Percentiles rank a stretch among this genome's conserved stretches.
Conservation (phyloP, 2,113 vertebrate genomes). For the Eubucco bourcierii region DNA sequence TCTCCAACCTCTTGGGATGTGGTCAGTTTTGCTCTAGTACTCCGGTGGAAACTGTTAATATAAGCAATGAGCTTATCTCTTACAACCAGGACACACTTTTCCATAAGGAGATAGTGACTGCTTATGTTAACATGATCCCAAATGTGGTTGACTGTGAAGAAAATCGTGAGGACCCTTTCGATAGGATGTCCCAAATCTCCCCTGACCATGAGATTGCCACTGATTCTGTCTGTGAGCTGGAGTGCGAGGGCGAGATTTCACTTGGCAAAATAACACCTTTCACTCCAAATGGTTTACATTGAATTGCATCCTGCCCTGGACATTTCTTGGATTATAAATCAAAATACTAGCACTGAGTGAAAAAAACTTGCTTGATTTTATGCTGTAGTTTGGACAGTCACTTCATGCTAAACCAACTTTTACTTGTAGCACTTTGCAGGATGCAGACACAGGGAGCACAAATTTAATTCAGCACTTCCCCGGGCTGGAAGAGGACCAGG, state of each 20-base stretch:
- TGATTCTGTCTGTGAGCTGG: slow-evolving; percentile 83
- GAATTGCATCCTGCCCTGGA: slow-evolving; percentile 5
- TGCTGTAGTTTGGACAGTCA: not conserved
- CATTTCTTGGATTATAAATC: not conserved
- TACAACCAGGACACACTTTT: slow-evolving; percentile 88
- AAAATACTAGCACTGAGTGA: slow-evolving; percentile 9
- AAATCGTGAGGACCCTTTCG: slow-evolving; percentile 79
- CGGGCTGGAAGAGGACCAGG: not conserved
- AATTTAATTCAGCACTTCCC: not conserved
- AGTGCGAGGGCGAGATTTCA: slow-evolving; percentile 85
- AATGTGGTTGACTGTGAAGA: slow-evolving; percentile 82
- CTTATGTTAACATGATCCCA: slow-evolving; percentile 88
- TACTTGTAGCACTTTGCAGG: not conserved
- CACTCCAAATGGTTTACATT: slow-evolving; percentile 85
- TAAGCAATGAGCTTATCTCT: slow-evolving; percentile 91
- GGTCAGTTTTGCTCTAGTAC: slow-evolving; percentile 81
- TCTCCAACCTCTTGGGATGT: slow-evolving; percentile 89
- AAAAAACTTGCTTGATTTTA: slow-evolving; percentile 1
- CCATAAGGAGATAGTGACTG: slow-evolving; percentile 83
- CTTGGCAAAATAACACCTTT: slow-evolving; percentile 85
- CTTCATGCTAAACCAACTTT: not conserved
- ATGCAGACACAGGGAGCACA: not conserved
- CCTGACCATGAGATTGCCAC: slow-evolving; percentile 78
- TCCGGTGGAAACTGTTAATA: slow-evolving; percentile 86
- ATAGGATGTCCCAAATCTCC: slow-evolving; percentile 81